Percentiles rank a stretch among this genome's conserved stretches.
Evolutionary conservation across 2,888 invertebrate genomes (phyloP).

Genomic region (Carterocephalus palaemon): DNA sequence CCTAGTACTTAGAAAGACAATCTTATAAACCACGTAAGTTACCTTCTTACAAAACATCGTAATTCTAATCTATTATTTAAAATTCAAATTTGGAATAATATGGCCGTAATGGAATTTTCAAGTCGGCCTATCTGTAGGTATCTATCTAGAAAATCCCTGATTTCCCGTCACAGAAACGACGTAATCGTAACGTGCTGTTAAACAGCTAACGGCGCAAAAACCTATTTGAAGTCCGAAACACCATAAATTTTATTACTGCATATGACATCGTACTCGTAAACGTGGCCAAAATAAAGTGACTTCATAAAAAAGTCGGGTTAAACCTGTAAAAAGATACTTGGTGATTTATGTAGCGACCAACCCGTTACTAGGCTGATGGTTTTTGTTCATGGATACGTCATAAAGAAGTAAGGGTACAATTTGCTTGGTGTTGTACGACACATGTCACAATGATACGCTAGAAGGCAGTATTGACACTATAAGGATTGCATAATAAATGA

Average conservation of each 20-base stretch:
- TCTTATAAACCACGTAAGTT: too few species aligned
- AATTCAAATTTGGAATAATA: too few species aligned
- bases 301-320: slow-evolving; percentile 47
- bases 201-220: slow-evolving; percentile 42
- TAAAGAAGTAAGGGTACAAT: slow-evolving; percentile 1
- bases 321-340: slow-evolving; percentile 3
- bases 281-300: slow-evolving; percentile 52
- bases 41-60: too few species aligned
- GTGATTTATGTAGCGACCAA: not conserved
- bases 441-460: slow-evolving; percentile 10
- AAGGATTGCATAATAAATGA: slow-evolving; percentile 1
- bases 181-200: too few species aligned
- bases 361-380: not conserved
- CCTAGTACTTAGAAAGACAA: too few species aligned
- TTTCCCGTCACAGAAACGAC: slow-evolving; percentile 8
- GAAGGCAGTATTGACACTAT: slow-evolving; percentile 11
- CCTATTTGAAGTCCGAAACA: slow-evolving; percentile 60
- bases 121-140: too few species aligned
- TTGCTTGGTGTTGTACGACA: not conserved
- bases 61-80: too few species aligned
- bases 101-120: too few species aligned
- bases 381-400: slow-evolving; percentile 7
- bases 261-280: slow-evolving; percentile 66
- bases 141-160: slow-evolving; percentile 8
- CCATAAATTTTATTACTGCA: slow-evolving; percentile 66